Base-by-base conservation (phyloP, 1,140 invertebrate species). In the Heliconius congener region DNA sequence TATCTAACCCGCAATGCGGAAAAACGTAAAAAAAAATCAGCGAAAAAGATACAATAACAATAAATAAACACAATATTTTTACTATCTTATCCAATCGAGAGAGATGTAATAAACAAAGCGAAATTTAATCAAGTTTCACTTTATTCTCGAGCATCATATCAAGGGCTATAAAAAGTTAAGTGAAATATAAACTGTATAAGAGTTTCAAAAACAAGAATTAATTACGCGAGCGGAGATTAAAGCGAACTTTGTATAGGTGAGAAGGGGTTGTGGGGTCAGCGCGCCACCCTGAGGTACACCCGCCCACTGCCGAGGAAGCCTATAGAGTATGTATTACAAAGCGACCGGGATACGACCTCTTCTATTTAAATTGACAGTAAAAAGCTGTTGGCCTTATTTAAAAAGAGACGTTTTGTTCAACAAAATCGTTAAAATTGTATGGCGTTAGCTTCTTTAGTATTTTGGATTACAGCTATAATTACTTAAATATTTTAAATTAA, bases 151-250 rank as follows among this genome's bases (percentile, higher is more conserved):
- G 19, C 39, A 73, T 74, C 39, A 74, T 52, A 79, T 74, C 74
- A 27, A 23, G 8, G 42, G 46, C 46, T 75, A 80, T 77, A 77
- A 80, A 77, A 80, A 80, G 75, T 74, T 73, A 80, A 80, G 71
- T 77, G 79, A 73, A 77, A 82, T 72, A 78, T 80, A 79, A 79
- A 80, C 74, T 82, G 78, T 80, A 52, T 76, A 80, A 82, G 57
- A 80, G 57, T 80, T 82, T 77, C 74, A 79, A 76, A 82, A 76
- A 79, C 75, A 80, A 76, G 76, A 77, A 82, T 79, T 82, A 82
- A 82, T 82, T 80, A 82, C 74, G 78, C 55, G 74, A 74, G 73
- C 77, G 74, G 77, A 72, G 77, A 82, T 78, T 79, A 78, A 76
- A 77, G 74, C 16, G 78, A 70, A 37, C 76, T 74, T 72, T 57